A percentile compares a stretch with the other conserved stretches of the same genome.
Conservation (phyloP, 2,888 invertebrate species). For the Pyrocoelia pectoralis region DNA sequence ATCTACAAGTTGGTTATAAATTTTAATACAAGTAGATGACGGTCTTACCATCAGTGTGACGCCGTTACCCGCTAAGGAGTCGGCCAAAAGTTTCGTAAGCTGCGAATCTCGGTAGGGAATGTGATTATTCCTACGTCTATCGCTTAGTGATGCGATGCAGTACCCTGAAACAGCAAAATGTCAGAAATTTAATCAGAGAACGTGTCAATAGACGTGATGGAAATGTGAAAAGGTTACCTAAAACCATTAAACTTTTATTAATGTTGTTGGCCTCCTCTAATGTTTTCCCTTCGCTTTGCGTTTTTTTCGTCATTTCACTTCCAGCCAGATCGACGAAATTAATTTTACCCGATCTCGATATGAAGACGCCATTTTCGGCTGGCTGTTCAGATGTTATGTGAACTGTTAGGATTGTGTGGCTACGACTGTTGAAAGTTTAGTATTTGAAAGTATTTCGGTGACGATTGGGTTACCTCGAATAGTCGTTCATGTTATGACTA, state of each 20-base stretch:
- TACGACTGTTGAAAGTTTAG: constrained; percentile 64
- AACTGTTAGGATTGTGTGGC: constrained; percentile 91
- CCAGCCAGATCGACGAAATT: constrained; percentile 96
- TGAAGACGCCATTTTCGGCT: constrained; percentile 81
- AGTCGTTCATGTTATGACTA: constrained; percentile 91
- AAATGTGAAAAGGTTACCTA: constrained; percentile 67
- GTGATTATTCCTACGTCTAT: constrained; percentile 81
- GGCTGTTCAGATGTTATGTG: constrained; percentile 87
- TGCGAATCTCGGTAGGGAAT: constrained; percentile 96
- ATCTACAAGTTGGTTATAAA: constrained; percentile 68
- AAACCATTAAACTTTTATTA: constrained; percentile 92
- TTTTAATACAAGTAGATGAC: neutral
- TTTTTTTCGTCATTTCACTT: constrained; percentile 96
- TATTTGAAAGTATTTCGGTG: neutral
- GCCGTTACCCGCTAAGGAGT: constrained; percentile 93
- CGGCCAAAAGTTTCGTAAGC: constrained; percentile 90
- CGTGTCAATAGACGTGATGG: neutral
- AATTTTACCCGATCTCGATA: constrained; percentile 92
- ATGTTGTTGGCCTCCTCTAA: constrained; percentile 95
- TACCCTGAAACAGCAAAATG: constrained; percentile 70
- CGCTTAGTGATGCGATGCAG: constrained; percentile 92
- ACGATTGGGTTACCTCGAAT: constrained; percentile 71
- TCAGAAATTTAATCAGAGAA: neutral
- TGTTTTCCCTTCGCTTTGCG: constrained; percentile 85
- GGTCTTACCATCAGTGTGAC: constrained; percentile 87